Base-by-base conservation (phyloP, 2,113 vertebrate species). In the Protomyctophum bolini region DNA sequence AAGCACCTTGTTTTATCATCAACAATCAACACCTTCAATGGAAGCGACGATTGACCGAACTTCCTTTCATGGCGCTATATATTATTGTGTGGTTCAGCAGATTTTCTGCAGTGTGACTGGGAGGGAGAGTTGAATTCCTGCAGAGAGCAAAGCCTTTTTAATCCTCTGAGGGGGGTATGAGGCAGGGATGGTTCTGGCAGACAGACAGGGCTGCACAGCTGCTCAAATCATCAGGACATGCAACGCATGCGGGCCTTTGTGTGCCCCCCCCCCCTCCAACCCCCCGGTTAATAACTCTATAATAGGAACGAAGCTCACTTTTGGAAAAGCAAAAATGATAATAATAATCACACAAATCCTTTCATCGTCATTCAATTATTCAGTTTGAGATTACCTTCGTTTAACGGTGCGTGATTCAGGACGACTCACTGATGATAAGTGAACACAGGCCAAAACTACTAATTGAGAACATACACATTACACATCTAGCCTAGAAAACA, bases 101-200 rank as follows among this genome's bases (percentile, higher is more conserved):
- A 79, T 73, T 28, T 68, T 85, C 73, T 78, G 73, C 77, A 70
- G 57, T 66, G 69, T 75, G 76, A 80, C 61, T 58, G 61, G 69
- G 33, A 4, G 5, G 33, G 71, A 83, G 76, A 21, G 21, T 21
- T 79, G 77, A 76, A 75, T 82, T 86, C 87, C 82, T 83, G 76
- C 77, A 81, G 82, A 12, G 75, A 77, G 75, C 68, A 79, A 71
- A 73, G 77, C 79, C 81, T 86, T 89, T 57, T 88, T 69, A 83
- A 76, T 83, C 82, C 87, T 85, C 75, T 14, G 76, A 76, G 79
- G 80, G 80, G 82, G 77, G 79, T 15, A 54, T 66, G 28, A 47
- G 55, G 77, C 59, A 1, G 10, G 66, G 86, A 87, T 83, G 86
- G 74, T 74, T 90, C 76, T 82, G 82, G 83, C 85, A 87, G 85